Conservation (phyloP, 2,113 vertebrate genomes). For the Oreochromis tanganicae region DNA sequence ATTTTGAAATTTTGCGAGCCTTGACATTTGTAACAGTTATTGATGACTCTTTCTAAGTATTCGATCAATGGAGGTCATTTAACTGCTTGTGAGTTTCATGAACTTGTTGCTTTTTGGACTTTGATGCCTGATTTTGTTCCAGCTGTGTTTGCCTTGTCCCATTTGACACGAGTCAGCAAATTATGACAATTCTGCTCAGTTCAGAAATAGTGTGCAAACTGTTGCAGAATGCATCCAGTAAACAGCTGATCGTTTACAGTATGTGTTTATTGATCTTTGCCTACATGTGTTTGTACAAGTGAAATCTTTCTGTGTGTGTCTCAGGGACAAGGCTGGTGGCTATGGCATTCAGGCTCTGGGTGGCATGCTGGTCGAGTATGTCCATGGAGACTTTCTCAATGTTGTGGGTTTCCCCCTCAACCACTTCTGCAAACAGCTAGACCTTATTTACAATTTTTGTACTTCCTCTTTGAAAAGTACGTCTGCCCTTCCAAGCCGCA, state of each 20-base stretch:
- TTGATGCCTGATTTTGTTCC: background rate
- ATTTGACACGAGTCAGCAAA: background rate
- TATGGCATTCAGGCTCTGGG: slow-evolving; percentile 96
- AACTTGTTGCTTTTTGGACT: slow-evolving; percentile 52
- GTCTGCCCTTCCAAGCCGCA: background rate
- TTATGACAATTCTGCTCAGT: background rate
- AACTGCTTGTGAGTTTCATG: background rate
- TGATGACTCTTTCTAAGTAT: background rate
- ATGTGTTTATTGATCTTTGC: background rate
- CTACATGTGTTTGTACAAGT: background rate
- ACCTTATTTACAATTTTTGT: slow-evolving; percentile 64
- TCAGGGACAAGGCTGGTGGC: slow-evolving; percentile 95
- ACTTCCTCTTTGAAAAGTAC: background rate
- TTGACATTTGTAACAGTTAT: background rate
- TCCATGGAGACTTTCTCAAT: slow-evolving; percentile 89
- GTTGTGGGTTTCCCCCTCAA: slow-evolving; percentile 95
- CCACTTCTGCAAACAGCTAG: slow-evolving; percentile 87
- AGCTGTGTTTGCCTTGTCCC: slow-evolving; percentile 27
- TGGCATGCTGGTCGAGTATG: slow-evolving; percentile 89
- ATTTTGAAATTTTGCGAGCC: too few relatives aligned
- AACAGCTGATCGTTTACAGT: background rate
- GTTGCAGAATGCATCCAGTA: background rate
- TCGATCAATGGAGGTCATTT: background rate
- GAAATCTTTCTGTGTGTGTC: background rate
- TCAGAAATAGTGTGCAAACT: background rate